Percentiles rank a stretch among this genome's conserved stretches.
Evolutionary conservation across 2,888 invertebrate species (phyloP).

Genomic region (Mesopsocus fuscifrons): DNA sequence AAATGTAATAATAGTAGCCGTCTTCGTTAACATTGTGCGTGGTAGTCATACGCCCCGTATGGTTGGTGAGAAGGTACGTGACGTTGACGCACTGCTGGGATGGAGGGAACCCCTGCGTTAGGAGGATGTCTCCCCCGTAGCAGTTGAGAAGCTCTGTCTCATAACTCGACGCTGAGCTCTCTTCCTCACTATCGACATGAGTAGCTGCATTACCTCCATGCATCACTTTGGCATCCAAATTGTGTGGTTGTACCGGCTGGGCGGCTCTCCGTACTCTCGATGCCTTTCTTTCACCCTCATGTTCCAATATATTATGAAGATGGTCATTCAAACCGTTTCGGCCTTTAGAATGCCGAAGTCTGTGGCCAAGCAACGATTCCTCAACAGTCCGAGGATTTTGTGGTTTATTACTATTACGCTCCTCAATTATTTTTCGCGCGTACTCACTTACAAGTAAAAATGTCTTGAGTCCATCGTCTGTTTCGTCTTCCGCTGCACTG

Average conservation of each 20-base stretch:
- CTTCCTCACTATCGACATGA: constrained; percentile 30
- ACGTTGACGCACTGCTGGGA: constrained; percentile 47
- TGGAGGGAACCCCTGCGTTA: constrained; percentile 49
- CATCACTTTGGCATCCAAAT: constrained; percentile 7
- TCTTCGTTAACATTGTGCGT: constrained; percentile 52
- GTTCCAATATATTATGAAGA: background rate
- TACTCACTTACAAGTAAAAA: background rate
- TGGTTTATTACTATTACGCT: constrained; percentile 14
- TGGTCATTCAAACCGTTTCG: no score
- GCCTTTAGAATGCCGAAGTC: constrained; percentile 1
- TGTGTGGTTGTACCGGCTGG: background rate
- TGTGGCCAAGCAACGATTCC: background rate
- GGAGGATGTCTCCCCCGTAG: constrained; percentile 54
- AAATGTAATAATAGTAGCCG: constrained; percentile 78
- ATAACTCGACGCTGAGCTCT: constrained; percentile 62
- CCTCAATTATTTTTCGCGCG: no score
- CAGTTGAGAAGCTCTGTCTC: constrained; percentile 57
- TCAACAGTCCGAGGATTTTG: background rate
- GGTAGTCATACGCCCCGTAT: constrained; percentile 37
- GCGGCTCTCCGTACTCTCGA: background rate
- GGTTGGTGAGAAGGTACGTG: constrained; percentile 39
- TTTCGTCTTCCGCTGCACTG: background rate
- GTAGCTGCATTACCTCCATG: constrained; percentile 11
- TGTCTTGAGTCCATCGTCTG: background rate
- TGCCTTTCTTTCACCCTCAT: background rate